phyloP scores from a whole-genome alignment of 1,140 invertebrate genomes.

The Dendroctonus ponderosae region DNA sequence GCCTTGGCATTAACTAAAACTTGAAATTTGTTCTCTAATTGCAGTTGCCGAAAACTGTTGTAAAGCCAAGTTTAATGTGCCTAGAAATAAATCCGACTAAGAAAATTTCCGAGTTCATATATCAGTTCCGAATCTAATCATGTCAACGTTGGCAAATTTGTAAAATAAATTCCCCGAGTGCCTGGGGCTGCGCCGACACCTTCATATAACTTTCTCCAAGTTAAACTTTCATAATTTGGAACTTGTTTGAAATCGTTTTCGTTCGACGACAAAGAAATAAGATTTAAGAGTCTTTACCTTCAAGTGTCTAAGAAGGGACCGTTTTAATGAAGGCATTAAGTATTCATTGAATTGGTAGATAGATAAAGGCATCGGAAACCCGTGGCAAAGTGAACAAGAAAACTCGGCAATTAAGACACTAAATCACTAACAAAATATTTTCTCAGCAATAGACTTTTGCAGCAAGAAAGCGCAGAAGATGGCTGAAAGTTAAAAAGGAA shows the following conservation, averaged over 20 bases:
- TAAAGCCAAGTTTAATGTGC: not conserved
- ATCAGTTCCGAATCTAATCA: constrained; percentile 19
- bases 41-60: constrained; percentile 2
- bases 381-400: no score
- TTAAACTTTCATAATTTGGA: constrained; percentile 18
- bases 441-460: no score
- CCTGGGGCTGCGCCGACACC: constrained; percentile 10
- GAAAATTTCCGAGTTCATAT: constrained; percentile 14
- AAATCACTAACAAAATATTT: no score
- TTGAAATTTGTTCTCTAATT: not conserved
- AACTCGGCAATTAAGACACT: no score
- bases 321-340: not conserved
- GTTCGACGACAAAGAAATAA: not conserved
- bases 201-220: constrained; percentile 13
- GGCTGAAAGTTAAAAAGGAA: no score
- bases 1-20: no score
- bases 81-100: not conserved
- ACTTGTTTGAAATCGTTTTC: constrained; percentile 15
- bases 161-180: constrained; percentile 14
- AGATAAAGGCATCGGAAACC: no score
- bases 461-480: no score
- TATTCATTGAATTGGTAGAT: not conserved
- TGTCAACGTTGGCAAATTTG: constrained; percentile 19
- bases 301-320: not conserved
- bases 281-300: not conserved